phyloP scores from a whole-genome alignment of 1,140 invertebrate species.

The Eurosta solidaginis region DNA sequence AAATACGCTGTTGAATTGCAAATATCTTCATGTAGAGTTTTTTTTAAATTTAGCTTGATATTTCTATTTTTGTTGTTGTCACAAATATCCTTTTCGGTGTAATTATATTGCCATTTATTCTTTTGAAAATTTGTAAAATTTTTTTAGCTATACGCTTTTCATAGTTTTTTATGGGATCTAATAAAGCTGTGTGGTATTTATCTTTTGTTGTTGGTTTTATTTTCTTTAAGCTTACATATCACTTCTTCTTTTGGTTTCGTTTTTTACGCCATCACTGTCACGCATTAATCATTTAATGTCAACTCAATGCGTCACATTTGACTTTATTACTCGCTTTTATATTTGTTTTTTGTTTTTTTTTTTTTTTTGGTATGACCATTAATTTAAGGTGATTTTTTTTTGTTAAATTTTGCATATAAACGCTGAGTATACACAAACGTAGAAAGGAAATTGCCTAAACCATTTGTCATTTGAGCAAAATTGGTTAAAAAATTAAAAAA shows the following conservation, averaged over 20 bases:
- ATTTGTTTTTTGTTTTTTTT: too few species aligned
- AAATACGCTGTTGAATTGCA: too few species aligned
- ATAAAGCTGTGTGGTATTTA: not conserved
- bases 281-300: conserved; percentile 24
- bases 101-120: not conserved
- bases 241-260: not conserved
- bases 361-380: not conserved
- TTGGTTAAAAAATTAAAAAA: too few species aligned
- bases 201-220: not conserved
- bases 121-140: not conserved
- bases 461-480: too few species aligned
- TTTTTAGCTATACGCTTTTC: not conserved
- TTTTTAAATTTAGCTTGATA: not conserved
- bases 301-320: conserved; percentile 6
- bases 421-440: too few species aligned
- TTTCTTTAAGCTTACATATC: not conserved
- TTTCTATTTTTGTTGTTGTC: not conserved
- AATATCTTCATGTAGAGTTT: too few species aligned
- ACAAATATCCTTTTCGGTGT: not conserved
- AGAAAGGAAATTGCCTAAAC: too few species aligned
- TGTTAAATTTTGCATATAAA: not conserved
- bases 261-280: not conserved
- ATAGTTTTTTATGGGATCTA: not conserved
- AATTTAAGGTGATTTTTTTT: not conserved
- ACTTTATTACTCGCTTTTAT: not conserved